phyloP scores from a whole-genome alignment of 2,797 vertebrate species.

The Euphonia xanthogaster region DNA sequence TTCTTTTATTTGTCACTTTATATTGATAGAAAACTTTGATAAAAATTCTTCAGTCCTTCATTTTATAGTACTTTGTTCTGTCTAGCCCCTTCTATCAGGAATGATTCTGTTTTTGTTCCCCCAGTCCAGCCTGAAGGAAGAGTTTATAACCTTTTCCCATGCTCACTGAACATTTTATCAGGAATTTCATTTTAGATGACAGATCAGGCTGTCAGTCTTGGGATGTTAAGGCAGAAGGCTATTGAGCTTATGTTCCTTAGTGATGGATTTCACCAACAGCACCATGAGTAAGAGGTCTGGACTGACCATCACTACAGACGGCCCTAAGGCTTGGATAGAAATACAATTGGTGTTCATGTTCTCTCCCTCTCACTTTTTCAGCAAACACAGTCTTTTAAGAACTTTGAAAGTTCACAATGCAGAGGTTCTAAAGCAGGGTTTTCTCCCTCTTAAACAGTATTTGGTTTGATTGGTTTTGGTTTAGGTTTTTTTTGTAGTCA shows the following conservation, averaged over 20 bases:
- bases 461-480: neutral
- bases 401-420: neutral
- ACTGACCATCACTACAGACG: neutral
- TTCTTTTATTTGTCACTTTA: neutral
- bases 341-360: neutral
- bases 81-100: neutral
- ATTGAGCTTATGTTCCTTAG: neutral
- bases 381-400: neutral
- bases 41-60: neutral
- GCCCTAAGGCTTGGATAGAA: neutral
- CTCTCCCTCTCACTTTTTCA: neutral
- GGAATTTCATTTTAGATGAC: neutral
- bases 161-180: neutral
- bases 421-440: neutral
- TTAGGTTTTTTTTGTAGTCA: neutral
- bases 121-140: neutral
- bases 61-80: neutral
- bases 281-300: neutral
- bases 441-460: neutral
- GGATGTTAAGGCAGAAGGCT: neutral
- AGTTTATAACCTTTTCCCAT: neutral
- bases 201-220: neutral
- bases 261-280: neutral
- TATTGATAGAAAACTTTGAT: neutral
- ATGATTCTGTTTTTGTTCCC: neutral